Evolutionary conservation across 2,113 vertebrate species (phyloP), one percentile per base, ranked within the genome.

Genomic region (Pelvicachromis taeniatus): DNA sequence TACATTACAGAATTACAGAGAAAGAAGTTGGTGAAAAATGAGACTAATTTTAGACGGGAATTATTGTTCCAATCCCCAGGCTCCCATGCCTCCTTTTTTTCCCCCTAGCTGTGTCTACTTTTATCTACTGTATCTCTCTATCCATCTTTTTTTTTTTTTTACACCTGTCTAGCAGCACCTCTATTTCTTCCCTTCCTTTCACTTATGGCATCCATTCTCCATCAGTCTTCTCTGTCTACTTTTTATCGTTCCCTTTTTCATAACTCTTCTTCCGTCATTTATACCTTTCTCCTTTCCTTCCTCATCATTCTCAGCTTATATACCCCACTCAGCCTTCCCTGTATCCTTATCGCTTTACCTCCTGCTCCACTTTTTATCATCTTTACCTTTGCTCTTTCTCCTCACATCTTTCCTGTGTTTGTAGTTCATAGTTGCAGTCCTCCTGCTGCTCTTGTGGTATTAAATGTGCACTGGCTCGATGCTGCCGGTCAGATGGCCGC

Each of bases 1-100:
- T 94, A 93, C 87, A 87, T 95, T 95, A 95, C 89, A 81, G 79
- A 89, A 88, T 95, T 88, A 94, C 77, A 85, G 87, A 89, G 90
- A 80, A 56, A 35, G 82, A 85, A 89, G 87, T 91, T 90, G 65
- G 81, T 95, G 92, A 95, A 95, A 96, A 95, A 95, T 95, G 90
- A 94, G 91, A 53, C 93, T 94, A 93, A 95, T 95, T 95, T 95
- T 93, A 95, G 92, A 82, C 7, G 17, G 78, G 83, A 90, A 92
- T 95, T 87, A 91, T 93, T 92, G 92, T 92, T 95, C 55, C 84
- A 83, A 56, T 91, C 87, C 89, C 82, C 75, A 78, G 75, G 85
- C 90, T 73, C 75, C 70, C 38, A 23, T 21, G 59, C 80, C n/a
- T 78, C 78, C 45, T 88, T 55, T 33, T 77, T 68, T 79, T 45